Evolutionary conservation across 2,888 invertebrate genomes (phyloP).

Genomic region (Macrosoma leucophasiata): DNA sequence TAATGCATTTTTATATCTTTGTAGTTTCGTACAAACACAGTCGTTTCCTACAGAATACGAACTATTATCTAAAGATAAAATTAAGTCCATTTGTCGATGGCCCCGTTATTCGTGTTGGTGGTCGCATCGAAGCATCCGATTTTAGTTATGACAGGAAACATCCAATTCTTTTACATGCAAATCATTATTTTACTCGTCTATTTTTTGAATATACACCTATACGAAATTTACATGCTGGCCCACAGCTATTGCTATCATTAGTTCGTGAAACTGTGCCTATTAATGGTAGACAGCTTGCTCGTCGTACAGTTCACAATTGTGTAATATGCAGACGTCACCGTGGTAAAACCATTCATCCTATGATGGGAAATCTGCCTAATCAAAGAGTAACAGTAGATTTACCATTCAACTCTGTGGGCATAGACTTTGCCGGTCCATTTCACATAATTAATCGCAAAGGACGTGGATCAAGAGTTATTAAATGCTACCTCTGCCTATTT

Average conservation of each 20-base stretch:
- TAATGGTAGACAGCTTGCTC: conserved; percentile 1
- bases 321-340: no score
- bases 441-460: conserved; percentile 4
- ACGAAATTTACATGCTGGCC: conserved; percentile 4
- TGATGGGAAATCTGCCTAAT: no score
- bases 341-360: no score
- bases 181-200: conserved; percentile 1
- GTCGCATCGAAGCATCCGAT: not conserved
- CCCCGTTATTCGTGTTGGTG: conserved; percentile 11
- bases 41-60: no score
- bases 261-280: conserved; percentile 3
- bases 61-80: no score
- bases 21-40: no score
- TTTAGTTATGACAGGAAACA: conserved; percentile 1
- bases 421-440: conserved; percentile 12
- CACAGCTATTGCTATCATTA: conserved; percentile 3
- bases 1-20: no score
- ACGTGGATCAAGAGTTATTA: conserved; percentile 1
- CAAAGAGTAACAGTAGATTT: conserved; percentile 3
- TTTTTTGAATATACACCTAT: conserved; percentile 1
- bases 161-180: conserved; percentile 1
- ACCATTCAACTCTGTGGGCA: conserved; percentile 6
- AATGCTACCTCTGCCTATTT: conserved; percentile 7
- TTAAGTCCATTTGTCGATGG: no score
- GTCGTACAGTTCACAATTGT: no score